A percentile compares a stretch with the other conserved stretches of the same genome.
phyloP scores from a whole-genome alignment of 2,113 vertebrate species.

The Sphaerodactylus townsendi region DNA sequence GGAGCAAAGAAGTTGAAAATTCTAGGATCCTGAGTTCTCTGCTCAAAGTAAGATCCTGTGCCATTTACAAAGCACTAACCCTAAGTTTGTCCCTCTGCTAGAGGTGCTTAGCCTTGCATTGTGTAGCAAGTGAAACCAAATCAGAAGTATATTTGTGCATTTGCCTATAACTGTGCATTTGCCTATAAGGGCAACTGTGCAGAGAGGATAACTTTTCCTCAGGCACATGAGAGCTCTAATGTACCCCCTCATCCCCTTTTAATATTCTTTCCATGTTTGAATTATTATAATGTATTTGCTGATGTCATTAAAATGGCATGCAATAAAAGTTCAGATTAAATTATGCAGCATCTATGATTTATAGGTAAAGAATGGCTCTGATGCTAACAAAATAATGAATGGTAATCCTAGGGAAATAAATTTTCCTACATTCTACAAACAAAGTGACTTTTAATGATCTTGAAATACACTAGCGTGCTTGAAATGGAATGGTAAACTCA shows the following conservation, averaged over 20 bases:
- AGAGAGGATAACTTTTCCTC: not conserved
- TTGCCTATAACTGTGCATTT: too few species aligned
- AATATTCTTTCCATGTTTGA: not conserved
- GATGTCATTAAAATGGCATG: not conserved
- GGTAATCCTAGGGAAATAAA: not conserved
- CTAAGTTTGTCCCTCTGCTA: too few species aligned
- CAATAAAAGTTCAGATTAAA: not conserved
- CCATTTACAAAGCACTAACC: too few species aligned
- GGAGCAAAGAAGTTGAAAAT: too few species aligned
- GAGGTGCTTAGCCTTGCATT: too few species aligned
- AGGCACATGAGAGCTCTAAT: not conserved
- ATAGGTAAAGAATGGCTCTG: not conserved
- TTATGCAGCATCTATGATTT: not conserved
- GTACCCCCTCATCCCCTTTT: not conserved
- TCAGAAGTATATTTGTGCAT: too few species aligned
- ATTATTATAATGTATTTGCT: not conserved
- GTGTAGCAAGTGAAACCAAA: too few species aligned
- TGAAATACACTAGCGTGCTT: not conserved
- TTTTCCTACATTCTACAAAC: not conserved
- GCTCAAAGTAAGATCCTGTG: too few species aligned
- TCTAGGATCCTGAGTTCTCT: too few species aligned
- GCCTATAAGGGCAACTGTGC: not conserved
- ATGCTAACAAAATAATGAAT: not conserved
- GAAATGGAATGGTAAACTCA: conserved; percentile 1
- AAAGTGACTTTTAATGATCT: not conserved